phyloP scores from a whole-genome alignment of 2,113 vertebrate genomes.

The Galeopterus variegatus region DNA sequence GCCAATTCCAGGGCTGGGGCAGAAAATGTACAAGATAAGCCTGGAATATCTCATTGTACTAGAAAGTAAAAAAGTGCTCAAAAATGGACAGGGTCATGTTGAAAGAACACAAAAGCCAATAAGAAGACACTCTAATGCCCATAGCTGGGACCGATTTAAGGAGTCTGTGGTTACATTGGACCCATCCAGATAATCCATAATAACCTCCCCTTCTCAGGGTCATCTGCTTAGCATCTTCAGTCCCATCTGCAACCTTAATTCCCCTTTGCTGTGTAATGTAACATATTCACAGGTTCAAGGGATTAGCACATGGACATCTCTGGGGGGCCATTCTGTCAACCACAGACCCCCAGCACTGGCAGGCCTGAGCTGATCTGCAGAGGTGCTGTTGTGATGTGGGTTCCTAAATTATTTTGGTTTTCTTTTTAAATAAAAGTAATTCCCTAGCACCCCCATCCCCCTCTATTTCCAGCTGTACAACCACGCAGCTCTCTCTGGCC shows the following conservation, averaged over 20 bases:
- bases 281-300: not conserved
- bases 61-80: not conserved
- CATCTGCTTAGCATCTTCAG: too few species aligned
- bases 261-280: accelerated
- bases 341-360: not conserved
- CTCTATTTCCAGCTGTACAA: not conserved
- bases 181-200: accelerated
- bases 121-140: accelerated
- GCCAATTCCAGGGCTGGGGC: too few species aligned
- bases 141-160: not conserved
- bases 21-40: too few species aligned
- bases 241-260: not conserved
- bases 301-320: accelerated
- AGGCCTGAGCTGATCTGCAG: not conserved
- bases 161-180: not conserved
- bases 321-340: accelerated
- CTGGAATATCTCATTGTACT: too few species aligned
- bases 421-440: not conserved
- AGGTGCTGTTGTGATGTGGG: accelerated
- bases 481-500: accelerated
- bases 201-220: accelerated
- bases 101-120: not conserved
- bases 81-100: too few species aligned
- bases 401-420: not conserved
- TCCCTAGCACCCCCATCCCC: not conserved